Base-by-base conservation (phyloP, 2,797 vertebrate genomes). In the Epinephelus awoara region DNA sequence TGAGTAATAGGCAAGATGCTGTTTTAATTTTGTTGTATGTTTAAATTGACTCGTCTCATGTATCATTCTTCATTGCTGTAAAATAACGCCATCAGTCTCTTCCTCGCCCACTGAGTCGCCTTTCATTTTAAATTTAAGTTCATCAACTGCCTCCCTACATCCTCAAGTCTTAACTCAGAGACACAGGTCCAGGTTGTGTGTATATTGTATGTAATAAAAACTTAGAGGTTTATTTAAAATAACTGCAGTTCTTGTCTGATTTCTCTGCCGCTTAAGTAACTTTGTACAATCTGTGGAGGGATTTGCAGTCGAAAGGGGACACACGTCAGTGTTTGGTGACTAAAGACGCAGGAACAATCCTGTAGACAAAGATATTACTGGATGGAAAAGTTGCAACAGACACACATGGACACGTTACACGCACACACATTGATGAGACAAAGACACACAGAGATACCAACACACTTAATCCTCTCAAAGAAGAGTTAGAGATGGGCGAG, bases 381-480 rank as follows among this genome's bases (percentile, higher is more conserved):
- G 71, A 83, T 54, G 73, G 75, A 77, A 61, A 79, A 62, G 73
- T 72, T 68, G 70, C 82, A 80, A 82, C 87, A 83, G 46, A 90
- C 84, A 87, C 79, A 59, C 56, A 59, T 34, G 61, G 74, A 69
- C 82, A n/a, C 72, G 55, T 79, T 29, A 67, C 72, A 84, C 85
- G 86, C 55, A 2, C 68, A 62, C 54, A 72, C 75, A 59, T 29
- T 87, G 84, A 91, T 88, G 86, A 88, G 81, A 90, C 86, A 88
- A 91, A 91, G 80, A 89, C 81, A 61, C 76, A 72, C 77, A 52
- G 75, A 82, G 87, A 89, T 78, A 86, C 83, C 75, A 89, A 77
- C 86, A 87, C 88, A 84, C 78, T 90, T 96, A 96, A 96, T 95
- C 95, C 94, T 93, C 93, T 95, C 94, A 95, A 85, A 91, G 89